Base-by-base conservation (phyloP, 2,888 invertebrate species). In the Erynnis tages region DNA sequence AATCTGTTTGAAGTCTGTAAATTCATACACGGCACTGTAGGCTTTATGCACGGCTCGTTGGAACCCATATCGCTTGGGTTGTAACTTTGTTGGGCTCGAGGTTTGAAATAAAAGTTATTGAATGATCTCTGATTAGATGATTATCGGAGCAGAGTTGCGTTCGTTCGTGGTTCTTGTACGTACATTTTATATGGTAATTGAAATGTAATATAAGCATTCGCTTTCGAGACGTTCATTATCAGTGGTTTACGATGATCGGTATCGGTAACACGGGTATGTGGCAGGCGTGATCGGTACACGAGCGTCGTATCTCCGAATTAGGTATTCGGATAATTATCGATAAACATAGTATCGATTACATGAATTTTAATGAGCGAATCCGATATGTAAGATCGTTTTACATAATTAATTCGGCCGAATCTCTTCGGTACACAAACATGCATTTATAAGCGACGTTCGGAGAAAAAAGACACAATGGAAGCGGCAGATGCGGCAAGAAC, bases 51-150 rank as follows among this genome's bases (percentile, higher is more conserved):
- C 56, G 55, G 57, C 48, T 55, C 30, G 52, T 67, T 74, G 76
- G 61, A 66, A 70, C 59, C 62, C 57, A 61, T 69, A 68, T 75
- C 54, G 62, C 58, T 66, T 66, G 71, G 27, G 47, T 56, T 34
- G 45, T 38, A 73, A 53, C 41, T 54, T 62, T 63, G 37, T 38
- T 32, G 34, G 41, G 55, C 66, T 74, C 64, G 69, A 64, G 55
- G 66, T 56, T 65, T 61, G 60, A 73, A 82, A 82, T 85, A 80
- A 87, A 83, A 83, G 76, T 82, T 83, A 83, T 86, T 83, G 83
- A 84, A 84, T 82, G 84, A 82, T 86, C 80, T 77, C 71, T 79
- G 86, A 87, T 86, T 82, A 89, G 88, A 90, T 90, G 85, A 90
- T 90, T 89, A 88, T 90, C 87, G 73, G 67, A 69, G 69, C 73